Evolutionary conservation across 2,113 vertebrate genomes (phyloP).

Genomic region (Phodopus roborovskii): DNA sequence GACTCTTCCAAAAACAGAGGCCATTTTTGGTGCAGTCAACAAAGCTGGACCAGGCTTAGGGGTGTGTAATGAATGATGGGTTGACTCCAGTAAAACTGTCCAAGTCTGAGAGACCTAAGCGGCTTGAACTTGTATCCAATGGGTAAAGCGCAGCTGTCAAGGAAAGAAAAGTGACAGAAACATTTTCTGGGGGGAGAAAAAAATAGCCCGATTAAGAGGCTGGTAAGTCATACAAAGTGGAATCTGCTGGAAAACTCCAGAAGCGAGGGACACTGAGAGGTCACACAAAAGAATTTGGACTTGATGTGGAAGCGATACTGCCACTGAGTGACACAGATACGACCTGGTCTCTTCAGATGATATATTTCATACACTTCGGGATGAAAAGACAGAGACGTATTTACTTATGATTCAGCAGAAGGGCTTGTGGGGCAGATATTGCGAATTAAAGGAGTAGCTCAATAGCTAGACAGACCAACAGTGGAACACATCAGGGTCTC

Average conservation of each 20-base stretch:
- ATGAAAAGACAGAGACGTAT: neutral
- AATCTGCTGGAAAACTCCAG: neutral
- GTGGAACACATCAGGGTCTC: rapidly evolving
- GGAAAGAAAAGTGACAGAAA: neutral
- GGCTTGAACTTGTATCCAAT: neutral
- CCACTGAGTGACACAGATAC: neutral
- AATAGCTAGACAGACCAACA: neutral
- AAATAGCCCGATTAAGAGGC: neutral
- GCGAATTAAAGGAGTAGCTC: neutral
- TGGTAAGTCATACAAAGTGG: neutral
- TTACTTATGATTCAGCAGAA: neutral
- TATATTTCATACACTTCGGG: neutral
- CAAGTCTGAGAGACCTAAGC: neutral
- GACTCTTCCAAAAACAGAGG: neutral
- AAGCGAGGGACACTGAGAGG: neutral
- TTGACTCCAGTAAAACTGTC: neutral
- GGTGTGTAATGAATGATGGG: neutral
- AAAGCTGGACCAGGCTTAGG: neutral
- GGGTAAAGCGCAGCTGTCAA: neutral
- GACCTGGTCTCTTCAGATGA: neutral
- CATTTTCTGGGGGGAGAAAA: neutral
- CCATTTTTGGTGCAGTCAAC: neutral
- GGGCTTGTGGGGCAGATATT: neutral
- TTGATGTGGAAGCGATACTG: no score
- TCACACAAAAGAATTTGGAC: neutral